Conservation (phyloP, 2,113 vertebrate species). For the Sinosuthora webbiana region DNA sequence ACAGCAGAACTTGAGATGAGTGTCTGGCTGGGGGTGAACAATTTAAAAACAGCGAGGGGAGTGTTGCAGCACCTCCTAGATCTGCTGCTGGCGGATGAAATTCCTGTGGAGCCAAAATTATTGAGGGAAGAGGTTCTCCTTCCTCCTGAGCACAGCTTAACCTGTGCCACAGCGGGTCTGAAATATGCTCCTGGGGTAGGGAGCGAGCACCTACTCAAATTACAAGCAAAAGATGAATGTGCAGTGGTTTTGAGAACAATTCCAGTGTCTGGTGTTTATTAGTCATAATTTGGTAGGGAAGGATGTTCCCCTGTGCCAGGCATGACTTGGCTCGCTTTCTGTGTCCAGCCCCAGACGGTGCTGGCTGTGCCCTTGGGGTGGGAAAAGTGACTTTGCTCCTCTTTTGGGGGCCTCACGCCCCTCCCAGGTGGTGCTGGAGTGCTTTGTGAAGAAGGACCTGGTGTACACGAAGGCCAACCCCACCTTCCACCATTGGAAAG, state of each 20-base stretch:
- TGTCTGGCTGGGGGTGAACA: background rate
- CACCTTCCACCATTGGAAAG: conserved; percentile 98
- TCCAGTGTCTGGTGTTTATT: background rate
- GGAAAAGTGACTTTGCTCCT: conserved; percentile 52
- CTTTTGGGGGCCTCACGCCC: conserved; percentile 41
- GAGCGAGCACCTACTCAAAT: background rate
- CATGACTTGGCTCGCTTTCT: background rate
- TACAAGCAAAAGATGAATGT: background rate
- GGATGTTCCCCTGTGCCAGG: background rate
- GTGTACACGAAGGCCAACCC: conserved; percentile 99
- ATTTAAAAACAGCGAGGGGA: background rate
- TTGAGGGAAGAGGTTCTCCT: background rate
- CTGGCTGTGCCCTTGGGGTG: background rate
- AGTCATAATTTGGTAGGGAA: background rate
- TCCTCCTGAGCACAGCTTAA: background rate
- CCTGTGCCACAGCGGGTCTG: fast-evolving
- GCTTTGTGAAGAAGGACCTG: conserved; percentile 94
- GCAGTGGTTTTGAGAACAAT: background rate
- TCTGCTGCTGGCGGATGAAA: background rate
- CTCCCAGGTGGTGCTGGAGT: conserved; percentile 93
- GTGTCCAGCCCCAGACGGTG: fast-evolving
- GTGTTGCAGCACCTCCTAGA: background rate
- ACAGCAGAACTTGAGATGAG: background rate
- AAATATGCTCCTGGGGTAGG: background rate
- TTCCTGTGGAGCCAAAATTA: background rate